Evolutionary conservation across 2,888 invertebrate genomes (phyloP).

Genomic region (Eristalis intricaria): DNA sequence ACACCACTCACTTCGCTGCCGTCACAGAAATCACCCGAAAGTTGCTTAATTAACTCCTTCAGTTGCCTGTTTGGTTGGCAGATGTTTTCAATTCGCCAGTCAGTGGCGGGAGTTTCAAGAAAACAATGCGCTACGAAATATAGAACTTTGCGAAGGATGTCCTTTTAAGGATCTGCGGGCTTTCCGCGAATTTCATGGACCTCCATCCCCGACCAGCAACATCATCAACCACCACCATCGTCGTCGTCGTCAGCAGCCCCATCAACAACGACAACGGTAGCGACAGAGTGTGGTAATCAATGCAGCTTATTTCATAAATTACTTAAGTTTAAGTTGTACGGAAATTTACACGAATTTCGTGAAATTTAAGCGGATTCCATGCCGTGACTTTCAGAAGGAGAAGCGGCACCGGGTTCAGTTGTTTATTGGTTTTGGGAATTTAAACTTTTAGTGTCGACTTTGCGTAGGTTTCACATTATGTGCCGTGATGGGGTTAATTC

Average conservation of each 20-base stretch:
- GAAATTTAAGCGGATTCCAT: slow-evolving; percentile 43
- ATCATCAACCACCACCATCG: neutral
- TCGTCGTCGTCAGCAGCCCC: neutral
- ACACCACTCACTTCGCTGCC: slow-evolving; percentile 21
- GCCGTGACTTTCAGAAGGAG: slow-evolving; percentile 4
- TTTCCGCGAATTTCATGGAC: slow-evolving; percentile 46
- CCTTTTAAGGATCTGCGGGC: neutral
- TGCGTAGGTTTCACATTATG: slow-evolving; percentile 8
- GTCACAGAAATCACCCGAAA: slow-evolving; percentile 34
- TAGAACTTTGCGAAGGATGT: slow-evolving; percentile 33
- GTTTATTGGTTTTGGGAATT: slow-evolving; percentile 40
- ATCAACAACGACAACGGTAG: slow-evolving; percentile 63
- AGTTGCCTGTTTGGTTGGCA: slow-evolving; percentile 65
- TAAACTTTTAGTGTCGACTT: slow-evolving; percentile 19
- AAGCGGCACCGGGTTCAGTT: neutral
- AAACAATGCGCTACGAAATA: slow-evolving; percentile 28
- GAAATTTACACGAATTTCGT: slow-evolving; percentile 51
- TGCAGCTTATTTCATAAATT: slow-evolving; percentile 67
- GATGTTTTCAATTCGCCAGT: slow-evolving; percentile 60
- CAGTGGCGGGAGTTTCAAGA: slow-evolving; percentile 13
- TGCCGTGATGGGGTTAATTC: slow-evolving; percentile 1
- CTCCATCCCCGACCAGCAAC: neutral
- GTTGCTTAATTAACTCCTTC: slow-evolving; percentile 71
- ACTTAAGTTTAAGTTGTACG: slow-evolving; percentile 51
- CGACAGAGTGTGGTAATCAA: slow-evolving; percentile 53